These are phyloP conservation scores for Phoeniculus purpureus DNA, from an alignment of 2,797 vertebrate species.

Conservation along the genomic window DNA sequence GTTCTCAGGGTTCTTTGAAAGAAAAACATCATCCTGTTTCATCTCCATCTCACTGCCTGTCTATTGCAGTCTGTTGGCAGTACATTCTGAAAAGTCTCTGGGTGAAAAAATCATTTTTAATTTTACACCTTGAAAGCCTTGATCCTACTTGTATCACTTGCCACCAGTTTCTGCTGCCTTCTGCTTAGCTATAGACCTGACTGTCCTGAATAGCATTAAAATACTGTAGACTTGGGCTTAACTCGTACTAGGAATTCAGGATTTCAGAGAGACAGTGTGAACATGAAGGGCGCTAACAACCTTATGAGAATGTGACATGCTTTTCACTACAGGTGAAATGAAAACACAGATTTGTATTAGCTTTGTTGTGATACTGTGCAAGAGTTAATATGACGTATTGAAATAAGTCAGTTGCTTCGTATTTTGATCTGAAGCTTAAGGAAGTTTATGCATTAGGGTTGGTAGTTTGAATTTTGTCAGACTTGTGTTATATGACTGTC, in stretches of 20 bases:
- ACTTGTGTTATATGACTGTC: not conserved
- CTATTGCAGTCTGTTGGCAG: not conserved
- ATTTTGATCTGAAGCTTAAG: not conserved
- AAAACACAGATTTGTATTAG: not conserved
- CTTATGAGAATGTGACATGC: not conserved
- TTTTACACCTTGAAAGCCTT: not conserved
- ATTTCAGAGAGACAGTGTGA: not conserved
- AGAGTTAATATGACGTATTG: not conserved
- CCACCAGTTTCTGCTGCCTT: not conserved
- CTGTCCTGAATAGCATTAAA: not conserved
- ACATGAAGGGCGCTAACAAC: not conserved
- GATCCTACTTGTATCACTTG: not conserved
- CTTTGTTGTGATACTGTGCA: not conserved
- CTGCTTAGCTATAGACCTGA: not conserved
- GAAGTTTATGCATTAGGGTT: not conserved
- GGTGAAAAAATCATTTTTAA: not conserved
- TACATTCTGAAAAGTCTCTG: not conserved
- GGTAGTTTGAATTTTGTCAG: not conserved
- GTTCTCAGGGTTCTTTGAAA: not conserved
- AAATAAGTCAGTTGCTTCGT: not conserved
- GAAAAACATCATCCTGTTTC: not conserved
- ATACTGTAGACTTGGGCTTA: not conserved
- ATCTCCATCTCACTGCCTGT: fast-evolving
- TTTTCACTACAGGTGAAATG: not conserved
- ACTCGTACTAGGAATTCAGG: not conserved